phyloP scores from a whole-genome alignment of 2,888 invertebrate genomes.

The Acronicta alni region DNA sequence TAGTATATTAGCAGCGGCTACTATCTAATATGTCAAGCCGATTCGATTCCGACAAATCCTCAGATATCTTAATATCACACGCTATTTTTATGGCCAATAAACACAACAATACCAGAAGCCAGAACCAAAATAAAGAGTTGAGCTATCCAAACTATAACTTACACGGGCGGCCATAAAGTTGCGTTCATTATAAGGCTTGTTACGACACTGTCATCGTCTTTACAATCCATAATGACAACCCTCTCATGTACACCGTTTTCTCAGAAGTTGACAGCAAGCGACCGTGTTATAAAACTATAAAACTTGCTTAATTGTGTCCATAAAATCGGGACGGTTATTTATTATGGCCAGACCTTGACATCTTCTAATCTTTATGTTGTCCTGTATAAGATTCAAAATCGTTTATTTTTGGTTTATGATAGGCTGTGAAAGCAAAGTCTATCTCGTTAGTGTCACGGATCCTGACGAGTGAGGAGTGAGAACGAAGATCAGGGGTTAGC shows the following conservation, averaged over 20 bases:
- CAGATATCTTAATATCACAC: constrained; percentile 44
- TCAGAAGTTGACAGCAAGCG: constrained; percentile 84
- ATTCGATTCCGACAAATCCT: constrained; percentile 15
- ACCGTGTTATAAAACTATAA: constrained; percentile 80
- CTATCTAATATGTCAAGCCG: neutral
- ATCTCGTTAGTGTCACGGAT: constrained; percentile 76
- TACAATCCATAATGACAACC: constrained; percentile 84
- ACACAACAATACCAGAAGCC: constrained; percentile 57
- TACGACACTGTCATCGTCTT: constrained; percentile 83
- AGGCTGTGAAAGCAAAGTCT: constrained; percentile 43
- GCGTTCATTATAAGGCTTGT: constrained; percentile 78
- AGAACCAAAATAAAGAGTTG: constrained; percentile 58
- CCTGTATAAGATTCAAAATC: constrained; percentile 24
- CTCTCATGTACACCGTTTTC: constrained; percentile 67
- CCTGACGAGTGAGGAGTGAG: constrained; percentile 62
- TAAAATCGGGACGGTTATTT: constrained; percentile 75
- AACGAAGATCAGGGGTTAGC: constrained; percentile 66
- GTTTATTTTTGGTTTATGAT: constrained; percentile 24
- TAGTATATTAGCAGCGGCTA: neutral
- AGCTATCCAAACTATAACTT: constrained; percentile 46
- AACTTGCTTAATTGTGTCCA: constrained; percentile 81
- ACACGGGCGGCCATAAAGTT: constrained; percentile 66
- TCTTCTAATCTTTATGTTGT: constrained; percentile 11
- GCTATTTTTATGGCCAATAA: constrained; percentile 52
- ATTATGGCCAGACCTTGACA: constrained; percentile 32